Evolutionary conservation across 1,140 invertebrate genomes (phyloP).

Genomic region (Drosophila setifemur): DNA sequence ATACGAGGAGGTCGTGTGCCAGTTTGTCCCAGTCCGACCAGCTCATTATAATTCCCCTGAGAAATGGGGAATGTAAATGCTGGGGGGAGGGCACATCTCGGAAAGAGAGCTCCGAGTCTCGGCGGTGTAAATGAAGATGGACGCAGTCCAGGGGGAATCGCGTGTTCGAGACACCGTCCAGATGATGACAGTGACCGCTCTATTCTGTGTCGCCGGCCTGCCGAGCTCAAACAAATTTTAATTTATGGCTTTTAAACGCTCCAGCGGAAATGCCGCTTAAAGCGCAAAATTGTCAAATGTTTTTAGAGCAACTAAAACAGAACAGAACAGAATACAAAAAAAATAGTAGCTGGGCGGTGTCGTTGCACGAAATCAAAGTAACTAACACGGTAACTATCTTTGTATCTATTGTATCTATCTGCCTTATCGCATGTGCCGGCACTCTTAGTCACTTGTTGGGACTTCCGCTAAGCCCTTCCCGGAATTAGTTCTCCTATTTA

Average conservation of each 20-base stretch:
- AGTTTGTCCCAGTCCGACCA: slow-evolving; percentile 17
- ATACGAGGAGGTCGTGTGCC: slow-evolving; percentile 20
- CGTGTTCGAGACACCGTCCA: slow-evolving; percentile 47
- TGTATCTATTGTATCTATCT: background rate
- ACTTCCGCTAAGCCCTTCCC: slow-evolving; percentile 33
- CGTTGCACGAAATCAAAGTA: slow-evolving; percentile 64
- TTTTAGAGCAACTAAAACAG: slow-evolving; percentile 31
- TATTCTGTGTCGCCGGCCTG: slow-evolving; percentile 50
- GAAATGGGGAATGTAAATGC: slow-evolving; percentile 50
- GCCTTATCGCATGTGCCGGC: slow-evolving; percentile 25
- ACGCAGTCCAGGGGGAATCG: slow-evolving; percentile 54
- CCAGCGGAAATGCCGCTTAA: slow-evolving; percentile 77
- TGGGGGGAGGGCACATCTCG: slow-evolving; percentile 1
- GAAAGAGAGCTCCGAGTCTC: background rate
- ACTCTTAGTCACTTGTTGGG: slow-evolving; percentile 13
- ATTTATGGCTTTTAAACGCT: slow-evolving; percentile 70
- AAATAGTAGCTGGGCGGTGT: slow-evolving; percentile 30
- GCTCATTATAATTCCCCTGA: slow-evolving; percentile 50
- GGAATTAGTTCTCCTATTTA: background rate
- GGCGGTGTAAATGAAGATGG: slow-evolving; percentile 70
- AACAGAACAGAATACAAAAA: background rate
- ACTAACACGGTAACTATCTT: slow-evolving; percentile 25
- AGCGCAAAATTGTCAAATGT: slow-evolving; percentile 64
- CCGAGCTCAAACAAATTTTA: slow-evolving; percentile 73
- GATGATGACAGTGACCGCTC: slow-evolving; percentile 74